Evolutionary conservation across 2,113 vertebrate genomes (phyloP).

Genomic region (Platysternon megacephalum): DNA sequence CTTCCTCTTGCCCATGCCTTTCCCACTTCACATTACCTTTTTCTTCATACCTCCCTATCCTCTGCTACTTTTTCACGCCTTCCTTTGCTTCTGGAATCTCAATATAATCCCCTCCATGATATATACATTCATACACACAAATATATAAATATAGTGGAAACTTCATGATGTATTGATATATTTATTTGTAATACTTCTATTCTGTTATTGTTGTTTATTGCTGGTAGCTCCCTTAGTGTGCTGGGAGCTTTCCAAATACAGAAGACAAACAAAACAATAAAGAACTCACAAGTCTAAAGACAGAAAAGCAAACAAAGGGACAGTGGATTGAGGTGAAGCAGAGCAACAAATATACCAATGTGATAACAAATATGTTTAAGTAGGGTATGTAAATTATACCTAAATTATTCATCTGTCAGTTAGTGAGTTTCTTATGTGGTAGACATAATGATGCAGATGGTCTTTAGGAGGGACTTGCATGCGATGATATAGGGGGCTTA

Average conservation of each 20-base stretch:
- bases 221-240: background rate
- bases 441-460: background rate
- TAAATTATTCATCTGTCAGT: background rate
- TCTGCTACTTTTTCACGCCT: background rate
- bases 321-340: background rate
- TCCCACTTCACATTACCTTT: constrained; percentile 1
- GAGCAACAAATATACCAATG: background rate
- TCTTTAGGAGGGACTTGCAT: background rate
- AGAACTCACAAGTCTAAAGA: background rate
- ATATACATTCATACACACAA: background rate
- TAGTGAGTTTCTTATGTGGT: constrained; percentile 33
- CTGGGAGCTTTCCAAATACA: background rate
- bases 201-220: background rate
- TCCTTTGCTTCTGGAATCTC: background rate
- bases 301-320: background rate
- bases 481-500: background rate
- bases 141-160: background rate
- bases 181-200: background rate
- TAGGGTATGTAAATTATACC: background rate
- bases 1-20: background rate
- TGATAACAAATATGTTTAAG: background rate
- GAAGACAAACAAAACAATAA: background rate
- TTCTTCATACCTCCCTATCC: background rate
- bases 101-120: background rate
- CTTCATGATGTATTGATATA: background rate